Base-by-base conservation (phyloP, 2,797 vertebrate genomes). In the Urocyon cinereoargenteus region DNA sequence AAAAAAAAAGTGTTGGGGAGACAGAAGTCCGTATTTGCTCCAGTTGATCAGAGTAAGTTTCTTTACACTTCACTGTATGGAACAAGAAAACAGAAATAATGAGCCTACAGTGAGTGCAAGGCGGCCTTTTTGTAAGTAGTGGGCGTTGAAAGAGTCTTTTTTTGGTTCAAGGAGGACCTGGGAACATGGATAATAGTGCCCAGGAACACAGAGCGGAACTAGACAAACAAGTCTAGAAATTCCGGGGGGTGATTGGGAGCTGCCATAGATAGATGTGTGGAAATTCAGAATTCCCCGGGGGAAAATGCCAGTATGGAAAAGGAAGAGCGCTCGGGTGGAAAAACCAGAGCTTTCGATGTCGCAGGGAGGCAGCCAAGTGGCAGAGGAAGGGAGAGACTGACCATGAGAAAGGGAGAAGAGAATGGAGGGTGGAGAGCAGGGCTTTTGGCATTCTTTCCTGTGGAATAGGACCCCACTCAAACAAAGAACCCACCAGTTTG, bases 291-390 rank as follows among this genome's bases (percentile, higher is more conserved):
- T 75, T 62, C 64, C 28, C 3, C 7, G n/a, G 51, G 75, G 26
- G 40, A 91, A 91, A 77, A 72, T 24, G 55, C 45, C 86, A 59
- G 49, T 59, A 13, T 40, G 61, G 53, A 28, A 89, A 91, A 73
- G 62, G 34, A 72, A 77, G 4, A 36, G 51, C 19, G 21, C 49
- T 90, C 45, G 7, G 40, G 45, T 57, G 45, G 66, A 57, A 96
- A 96, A 36, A 9, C 86, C 40, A 92, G 55, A 93, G 12, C 36
- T 78, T 93, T 90, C 72, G 73, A 40, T 70, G 53, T 88, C 31
- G 62, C 3, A 68, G 13, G 26, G 40, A 79, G 40, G 34, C 6
- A 31, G 64, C 21, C 34, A 82, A 87, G 68, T 53, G 73, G 49
- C 10, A 5, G 59, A 75, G 59, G 45, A 87, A 59, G 34, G 26